Conservation (phyloP, 2,113 vertebrate genomes). For the Craseonycteris thonglongyai region DNA sequence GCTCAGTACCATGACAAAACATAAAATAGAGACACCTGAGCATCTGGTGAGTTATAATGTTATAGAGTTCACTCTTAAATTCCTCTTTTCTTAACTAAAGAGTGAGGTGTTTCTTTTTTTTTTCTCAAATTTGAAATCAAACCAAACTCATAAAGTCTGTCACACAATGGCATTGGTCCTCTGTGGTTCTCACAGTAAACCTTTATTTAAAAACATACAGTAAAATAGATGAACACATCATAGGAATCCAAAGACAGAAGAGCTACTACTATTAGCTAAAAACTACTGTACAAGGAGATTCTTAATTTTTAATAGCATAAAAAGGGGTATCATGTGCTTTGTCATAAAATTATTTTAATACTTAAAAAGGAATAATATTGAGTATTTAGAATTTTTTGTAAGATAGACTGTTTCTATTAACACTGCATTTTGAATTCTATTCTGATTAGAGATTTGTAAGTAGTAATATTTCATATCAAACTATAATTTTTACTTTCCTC, state of each 20-base stretch:
- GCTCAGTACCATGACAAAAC: background rate
- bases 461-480: background rate
- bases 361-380: background rate
- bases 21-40: background rate
- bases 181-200: background rate
- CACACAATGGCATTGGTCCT: background rate
- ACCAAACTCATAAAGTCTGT: background rate
- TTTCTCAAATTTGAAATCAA: no score
- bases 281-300: background rate
- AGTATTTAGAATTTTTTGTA: background rate
- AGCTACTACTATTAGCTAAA: background rate
- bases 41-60: background rate
- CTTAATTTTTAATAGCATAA: background rate
- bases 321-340: background rate
- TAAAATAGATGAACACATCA: background rate
- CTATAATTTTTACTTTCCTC: constrained; percentile 3
- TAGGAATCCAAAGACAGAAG: background rate
- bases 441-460: constrained; percentile 8
- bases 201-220: background rate
- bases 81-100: background rate
- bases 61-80: background rate
- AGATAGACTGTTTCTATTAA: background rate
- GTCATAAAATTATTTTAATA: background rate
- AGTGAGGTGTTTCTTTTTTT: background rate
- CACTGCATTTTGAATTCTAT: background rate